Conservation (phyloP, 2,888 invertebrate species). For the Ischnura elegans region DNA sequence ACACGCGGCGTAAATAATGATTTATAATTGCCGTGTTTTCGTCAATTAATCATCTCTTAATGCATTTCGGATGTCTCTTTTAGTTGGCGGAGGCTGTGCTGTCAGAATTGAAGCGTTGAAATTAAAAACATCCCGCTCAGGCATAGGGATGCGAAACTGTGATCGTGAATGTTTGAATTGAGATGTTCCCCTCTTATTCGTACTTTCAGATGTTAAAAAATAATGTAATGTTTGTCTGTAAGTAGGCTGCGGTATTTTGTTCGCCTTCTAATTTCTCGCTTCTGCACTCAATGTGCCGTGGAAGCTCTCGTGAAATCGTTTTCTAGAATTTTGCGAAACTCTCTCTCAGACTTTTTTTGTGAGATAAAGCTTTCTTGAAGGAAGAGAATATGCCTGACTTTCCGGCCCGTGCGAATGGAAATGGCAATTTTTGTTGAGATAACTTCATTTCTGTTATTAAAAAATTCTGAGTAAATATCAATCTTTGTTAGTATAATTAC, state of each 20-base stretch:
- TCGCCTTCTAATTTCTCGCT: background rate
- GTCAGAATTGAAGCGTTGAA: background rate
- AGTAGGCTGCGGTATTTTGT: constrained; percentile 6
- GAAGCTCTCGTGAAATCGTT: background rate
- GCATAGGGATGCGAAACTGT: background rate
- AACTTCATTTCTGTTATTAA: too few relatives aligned
- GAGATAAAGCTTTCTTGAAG: background rate
- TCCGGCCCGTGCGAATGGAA: too few relatives aligned
- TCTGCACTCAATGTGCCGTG: background rate
- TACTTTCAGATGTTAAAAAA: background rate
- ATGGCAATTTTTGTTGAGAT: too few relatives aligned
- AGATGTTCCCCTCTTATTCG: background rate
- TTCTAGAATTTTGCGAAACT: background rate
- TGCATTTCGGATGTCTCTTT: background rate
- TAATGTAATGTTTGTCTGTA: background rate
- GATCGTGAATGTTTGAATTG: background rate
- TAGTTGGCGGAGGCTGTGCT: background rate
- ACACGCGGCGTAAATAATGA: background rate
- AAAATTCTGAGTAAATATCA: too few relatives aligned
- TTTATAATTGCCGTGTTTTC: background rate
- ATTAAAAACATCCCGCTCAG: background rate
- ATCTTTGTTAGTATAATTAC: too few relatives aligned
- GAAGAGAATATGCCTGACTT: background rate
- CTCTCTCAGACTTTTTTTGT: background rate
- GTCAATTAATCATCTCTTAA: background rate